Percentiles rank a stretch among this genome's conserved stretches.
phyloP scores from a whole-genome alignment of 2,797 vertebrate genomes.

The Molossus alvarezi region DNA sequence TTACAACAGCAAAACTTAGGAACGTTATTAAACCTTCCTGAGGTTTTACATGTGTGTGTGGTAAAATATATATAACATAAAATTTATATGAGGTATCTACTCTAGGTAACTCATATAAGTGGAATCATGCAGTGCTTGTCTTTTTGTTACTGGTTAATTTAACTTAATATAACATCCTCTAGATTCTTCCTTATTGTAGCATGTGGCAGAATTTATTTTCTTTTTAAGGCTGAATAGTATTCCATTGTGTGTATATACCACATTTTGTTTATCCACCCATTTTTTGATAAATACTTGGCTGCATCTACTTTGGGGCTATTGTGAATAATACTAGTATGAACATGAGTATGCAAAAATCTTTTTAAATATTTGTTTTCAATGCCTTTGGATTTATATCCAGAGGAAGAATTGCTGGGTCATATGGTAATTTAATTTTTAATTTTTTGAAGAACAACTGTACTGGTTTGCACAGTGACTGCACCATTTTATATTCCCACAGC shows the following conservation, averaged over 20 bases:
- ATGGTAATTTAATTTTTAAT: background rate
- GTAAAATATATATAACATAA: too few relatives aligned
- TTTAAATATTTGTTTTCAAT: slow-evolving; percentile 1
- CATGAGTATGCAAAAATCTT: background rate
- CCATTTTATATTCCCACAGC: background rate
- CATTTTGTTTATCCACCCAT: background rate
- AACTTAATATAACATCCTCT: too few relatives aligned
- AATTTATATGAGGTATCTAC: too few relatives aligned
- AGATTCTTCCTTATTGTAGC: too few relatives aligned
- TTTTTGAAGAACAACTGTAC: background rate
- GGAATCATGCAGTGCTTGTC: too few relatives aligned
- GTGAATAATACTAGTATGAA: background rate
- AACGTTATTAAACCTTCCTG: background rate
- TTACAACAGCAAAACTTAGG: slow-evolving; percentile 10
- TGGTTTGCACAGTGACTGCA: background rate
- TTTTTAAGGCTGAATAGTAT: too few relatives aligned
- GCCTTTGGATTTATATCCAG: background rate
- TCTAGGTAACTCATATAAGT: too few relatives aligned
- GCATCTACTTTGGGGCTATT: background rate
- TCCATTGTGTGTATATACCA: too few relatives aligned
- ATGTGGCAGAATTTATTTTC: too few relatives aligned
- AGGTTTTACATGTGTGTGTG: background rate
- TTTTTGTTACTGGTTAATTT: too few relatives aligned
- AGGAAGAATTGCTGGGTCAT: background rate
- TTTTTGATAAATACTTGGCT: background rate